These are phyloP conservation scores for Augiades crinisus DNA, from an alignment of 2,888 invertebrate species.

Conservation along the genomic window DNA sequence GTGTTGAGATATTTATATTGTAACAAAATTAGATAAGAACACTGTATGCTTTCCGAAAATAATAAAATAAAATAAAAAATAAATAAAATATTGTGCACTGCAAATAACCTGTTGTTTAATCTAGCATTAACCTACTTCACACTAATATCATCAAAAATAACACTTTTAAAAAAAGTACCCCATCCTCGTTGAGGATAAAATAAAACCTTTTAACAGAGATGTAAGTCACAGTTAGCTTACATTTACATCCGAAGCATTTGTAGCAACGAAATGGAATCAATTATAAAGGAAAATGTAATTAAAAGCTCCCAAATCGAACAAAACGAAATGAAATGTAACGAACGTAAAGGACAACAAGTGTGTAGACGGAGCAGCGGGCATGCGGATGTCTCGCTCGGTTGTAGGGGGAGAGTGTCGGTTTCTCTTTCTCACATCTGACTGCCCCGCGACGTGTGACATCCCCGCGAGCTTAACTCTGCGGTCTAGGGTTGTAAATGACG, in stretches of 20 bases:
- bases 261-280: neutral
- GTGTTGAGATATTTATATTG: no score
- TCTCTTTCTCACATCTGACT: conserved; percentile 70
- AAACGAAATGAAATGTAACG: conserved; percentile 45
- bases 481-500: conserved; percentile 40
- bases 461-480: conserved; percentile 67
- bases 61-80: no score
- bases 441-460: conserved; percentile 74
- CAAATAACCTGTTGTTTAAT: no score
- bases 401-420: conserved; percentile 33
- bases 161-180: no score
- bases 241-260: neutral
- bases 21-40: no score
- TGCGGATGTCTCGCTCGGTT: conserved; percentile 45
- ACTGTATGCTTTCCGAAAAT: no score
- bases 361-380: neutral
- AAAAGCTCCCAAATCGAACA: conserved; percentile 42
- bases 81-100: no score
- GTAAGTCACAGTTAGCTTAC: neutral
- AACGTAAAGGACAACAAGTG: conserved; percentile 36
- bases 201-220: no score
- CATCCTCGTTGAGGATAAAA: no score
- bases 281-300: conserved; percentile 35
- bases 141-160: no score
- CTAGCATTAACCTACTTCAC: no score